Evolutionary conservation across 1,140 invertebrate genomes (phyloP), one percentile per base, ranked within the genome.

Genomic region (Caenorhabditis remanei): DNA sequence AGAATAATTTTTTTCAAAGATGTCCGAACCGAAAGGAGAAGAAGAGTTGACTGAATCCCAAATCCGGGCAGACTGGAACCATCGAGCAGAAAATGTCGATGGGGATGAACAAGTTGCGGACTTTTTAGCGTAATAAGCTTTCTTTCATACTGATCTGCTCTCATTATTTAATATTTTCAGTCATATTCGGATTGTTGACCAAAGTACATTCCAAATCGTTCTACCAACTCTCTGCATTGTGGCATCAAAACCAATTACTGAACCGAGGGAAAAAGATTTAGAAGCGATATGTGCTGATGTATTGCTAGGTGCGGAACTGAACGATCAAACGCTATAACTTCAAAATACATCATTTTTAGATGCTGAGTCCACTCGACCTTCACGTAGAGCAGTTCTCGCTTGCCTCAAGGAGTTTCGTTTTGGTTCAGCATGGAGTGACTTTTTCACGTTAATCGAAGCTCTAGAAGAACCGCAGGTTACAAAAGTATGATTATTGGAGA

Each of bases 391-490:
- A 46, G 46, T 48, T 46, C 19, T 71, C n/a, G 63, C 85, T 8
- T 71, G 63, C 41, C 85, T 85, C 43, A 85, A 85, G 24, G 46
- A 41, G 16, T 50, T 75, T n/a, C 41, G 50, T n/a, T 48, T 16
- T 40, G 67, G 65, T 16, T 46, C 48, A 11, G n/a, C 19, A 9
- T 85, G 85, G 85, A 71, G 7, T 19, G 53, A 56, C 21, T 85
- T 85, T 24, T 85, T 32, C n/a, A 58, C 67, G 2, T 11, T 85
- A 16, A 53, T 85, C 3, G 85, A 85, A 75, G 43, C 63, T 41
- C 53, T 85, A 1, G 85, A 85, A 79, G 85, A 85, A 24, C 85
- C 85, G 2, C 85, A 85, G 85, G 85, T 79, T 4, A 16, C 14
- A 14, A n/a, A 16, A 24, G 6, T 14, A 0, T n/a, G 16, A 56